Percentiles rank a stretch among this genome's conserved stretches.
Evolutionary conservation across 2,888 invertebrate species (phyloP).

Genomic region (Drosophila antonietae): DNA sequence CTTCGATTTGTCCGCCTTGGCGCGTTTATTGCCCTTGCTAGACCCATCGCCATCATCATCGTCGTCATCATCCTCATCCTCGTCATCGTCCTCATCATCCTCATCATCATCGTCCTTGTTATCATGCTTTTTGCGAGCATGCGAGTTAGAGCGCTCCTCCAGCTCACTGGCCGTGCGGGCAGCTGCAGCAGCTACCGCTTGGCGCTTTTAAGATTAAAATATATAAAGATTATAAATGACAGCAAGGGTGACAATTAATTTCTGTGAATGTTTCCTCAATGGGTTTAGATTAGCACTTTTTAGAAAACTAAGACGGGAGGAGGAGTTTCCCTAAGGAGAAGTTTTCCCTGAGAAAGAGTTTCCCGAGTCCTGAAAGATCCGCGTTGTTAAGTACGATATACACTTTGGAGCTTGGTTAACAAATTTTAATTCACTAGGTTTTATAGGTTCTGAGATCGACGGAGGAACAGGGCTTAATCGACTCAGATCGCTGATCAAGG

Average conservation of each 20-base stretch:
- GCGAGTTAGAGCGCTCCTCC: conserved; percentile 30
- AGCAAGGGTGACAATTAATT: not conserved
- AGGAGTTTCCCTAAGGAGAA: too few species aligned
- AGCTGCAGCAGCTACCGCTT: conserved; percentile 83
- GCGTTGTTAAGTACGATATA: too few species aligned
- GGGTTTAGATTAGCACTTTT: not conserved
- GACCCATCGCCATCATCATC: conserved; percentile 78
- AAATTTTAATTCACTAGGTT: too few species aligned
- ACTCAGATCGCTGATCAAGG: too few species aligned
- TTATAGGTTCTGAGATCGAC: too few species aligned
- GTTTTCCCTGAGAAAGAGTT: too few species aligned
- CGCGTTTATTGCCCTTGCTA: conserved; percentile 56
- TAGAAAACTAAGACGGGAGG: too few species aligned
- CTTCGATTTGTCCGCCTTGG: conserved; percentile 77
- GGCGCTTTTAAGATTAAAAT: conserved; percentile 29
- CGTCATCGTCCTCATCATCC: conserved; percentile 59
- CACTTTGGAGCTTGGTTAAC: too few species aligned
- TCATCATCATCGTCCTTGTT: conserved; percentile 67
- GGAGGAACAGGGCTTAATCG: too few species aligned
- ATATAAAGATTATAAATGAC: not conserved
- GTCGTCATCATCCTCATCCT: conserved; percentile 46
- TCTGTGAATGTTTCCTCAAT: not conserved
- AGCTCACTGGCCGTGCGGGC: conserved; percentile 62
- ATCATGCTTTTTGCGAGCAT: conserved; percentile 38
- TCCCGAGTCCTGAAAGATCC: too few species aligned